Evolutionary conservation across 2,888 invertebrate species (phyloP).

Genomic region (Pheosia gnoma): DNA sequence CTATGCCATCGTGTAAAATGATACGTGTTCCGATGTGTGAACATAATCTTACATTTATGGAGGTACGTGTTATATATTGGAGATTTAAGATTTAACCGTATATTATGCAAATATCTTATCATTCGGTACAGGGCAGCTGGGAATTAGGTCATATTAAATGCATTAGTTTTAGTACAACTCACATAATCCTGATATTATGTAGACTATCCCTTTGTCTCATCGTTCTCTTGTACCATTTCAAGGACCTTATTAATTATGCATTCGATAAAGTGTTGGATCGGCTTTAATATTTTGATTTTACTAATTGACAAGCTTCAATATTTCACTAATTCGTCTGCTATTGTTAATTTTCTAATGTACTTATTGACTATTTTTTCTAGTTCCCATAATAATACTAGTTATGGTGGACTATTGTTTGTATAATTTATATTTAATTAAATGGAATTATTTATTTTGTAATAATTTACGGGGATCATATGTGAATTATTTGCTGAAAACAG

Average conservation of each 20-base stretch:
- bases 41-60: neutral
- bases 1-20: conserved; percentile 25
- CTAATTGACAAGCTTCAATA: neutral
- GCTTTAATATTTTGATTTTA: neutral
- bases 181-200: no score
- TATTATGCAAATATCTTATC: neutral
- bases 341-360: neutral
- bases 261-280: neutral
- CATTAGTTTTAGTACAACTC: neutral
- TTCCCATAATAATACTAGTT: neutral
- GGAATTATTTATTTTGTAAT: neutral
- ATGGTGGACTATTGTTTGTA: neutral
- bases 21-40: neutral
- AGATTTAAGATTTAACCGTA: neutral
- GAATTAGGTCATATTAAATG: neutral
- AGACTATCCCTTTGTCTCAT: no score
- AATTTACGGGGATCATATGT: neutral
- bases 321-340: neutral
- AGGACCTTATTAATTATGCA: no score
- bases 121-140: neutral
- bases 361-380: neutral
- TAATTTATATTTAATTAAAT: neutral
- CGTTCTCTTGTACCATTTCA: no score
- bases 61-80: neutral
- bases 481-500: neutral